Evolutionary conservation across 2,113 vertebrate genomes (phyloP), one percentile per base, ranked within the genome.

Genomic region (Rhabdomys dilectus): DNA sequence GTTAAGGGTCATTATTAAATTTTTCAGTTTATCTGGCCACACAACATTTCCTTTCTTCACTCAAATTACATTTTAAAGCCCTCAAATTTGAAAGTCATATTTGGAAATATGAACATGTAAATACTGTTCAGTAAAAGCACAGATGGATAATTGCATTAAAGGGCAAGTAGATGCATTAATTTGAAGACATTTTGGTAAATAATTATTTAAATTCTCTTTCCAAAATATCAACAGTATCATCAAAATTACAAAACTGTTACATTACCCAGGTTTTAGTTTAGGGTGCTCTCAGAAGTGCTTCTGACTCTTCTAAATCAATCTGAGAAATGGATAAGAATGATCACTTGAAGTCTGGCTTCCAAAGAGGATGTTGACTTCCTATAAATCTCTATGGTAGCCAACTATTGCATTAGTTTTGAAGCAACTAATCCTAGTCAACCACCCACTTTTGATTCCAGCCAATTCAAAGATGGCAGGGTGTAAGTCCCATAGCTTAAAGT

Each of bases 191-290:
- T 75, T 68, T 95, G 48, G 22, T 77, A 90, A 88, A 13, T 1
- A 39, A 42, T 92, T 94, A 42, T 92, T 92, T 39, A 72, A 97
- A 19, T 64, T 93, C 11, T 64, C 11, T 89, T 80, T 96, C 70
- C 58, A 85, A 96, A 72, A 31, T 86, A 88, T 58, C 8, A 91
- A 24, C 31, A 60, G 8, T 60, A 88, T 9, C 62, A 88, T 4
- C 73, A 39, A 95, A 93, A 68, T 68, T 36, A 45, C 39, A 6
- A 80, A 75, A 21, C 24, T 34, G 17, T 78, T 39, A 86, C 90
- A 4, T 62, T 75, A 7, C 2, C 53, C 3, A 64, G 45, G 76
- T 13, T n/a, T 81, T 73, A 92, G 51, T 56, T 70, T 29, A 45
- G 22, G 42, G 1, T 31, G 15, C 10, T 56, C 24, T 34, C 13